A percentile compares a stretch with the other conserved stretches of the same genome.
These are phyloP conservation scores for Peromyscus eremicus DNA, from an alignment of 2,797 vertebrate species.

Conservation along the genomic window DNA sequence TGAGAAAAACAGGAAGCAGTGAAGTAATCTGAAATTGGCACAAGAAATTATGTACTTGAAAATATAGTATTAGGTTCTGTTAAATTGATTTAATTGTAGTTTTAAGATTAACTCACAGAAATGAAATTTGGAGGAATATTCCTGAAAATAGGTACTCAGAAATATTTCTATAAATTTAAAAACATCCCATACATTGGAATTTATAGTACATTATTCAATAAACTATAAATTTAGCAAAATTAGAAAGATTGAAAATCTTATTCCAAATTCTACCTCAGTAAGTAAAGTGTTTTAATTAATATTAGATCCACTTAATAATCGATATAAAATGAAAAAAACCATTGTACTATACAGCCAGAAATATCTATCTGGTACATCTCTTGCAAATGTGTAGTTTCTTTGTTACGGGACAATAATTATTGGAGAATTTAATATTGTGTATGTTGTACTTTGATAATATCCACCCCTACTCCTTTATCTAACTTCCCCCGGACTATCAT, in stretches of 20 bases:
- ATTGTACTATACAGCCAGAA: accelerated
- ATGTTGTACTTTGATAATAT: neutral
- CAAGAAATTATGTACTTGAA: slow-evolving; percentile 15
- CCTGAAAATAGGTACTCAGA: neutral
- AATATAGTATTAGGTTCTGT: neutral
- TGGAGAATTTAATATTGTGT: neutral
- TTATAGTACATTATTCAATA: neutral
- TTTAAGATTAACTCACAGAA: slow-evolving; percentile 17
- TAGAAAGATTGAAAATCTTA: neutral
- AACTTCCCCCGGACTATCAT: neutral
- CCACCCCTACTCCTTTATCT: no score
- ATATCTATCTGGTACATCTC: neutral
- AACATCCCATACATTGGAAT: neutral
- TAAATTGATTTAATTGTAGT: neutral
- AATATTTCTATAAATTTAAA: neutral
- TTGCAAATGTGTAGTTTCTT: neutral
- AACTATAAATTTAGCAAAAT: neutral
- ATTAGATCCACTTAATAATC: neutral
- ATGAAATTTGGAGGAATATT: neutral
- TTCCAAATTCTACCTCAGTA: neutral
- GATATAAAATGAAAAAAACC: neutral
- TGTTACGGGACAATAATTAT: neutral
- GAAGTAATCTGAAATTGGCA: slow-evolving; percentile 10
- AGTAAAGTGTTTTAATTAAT: neutral
- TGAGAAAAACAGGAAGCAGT: neutral